A percentile compares a stretch with the other conserved stretches of the same genome.
Conservation (phyloP, 2,797 vertebrate species). For the Emydoidea blandingii region DNA sequence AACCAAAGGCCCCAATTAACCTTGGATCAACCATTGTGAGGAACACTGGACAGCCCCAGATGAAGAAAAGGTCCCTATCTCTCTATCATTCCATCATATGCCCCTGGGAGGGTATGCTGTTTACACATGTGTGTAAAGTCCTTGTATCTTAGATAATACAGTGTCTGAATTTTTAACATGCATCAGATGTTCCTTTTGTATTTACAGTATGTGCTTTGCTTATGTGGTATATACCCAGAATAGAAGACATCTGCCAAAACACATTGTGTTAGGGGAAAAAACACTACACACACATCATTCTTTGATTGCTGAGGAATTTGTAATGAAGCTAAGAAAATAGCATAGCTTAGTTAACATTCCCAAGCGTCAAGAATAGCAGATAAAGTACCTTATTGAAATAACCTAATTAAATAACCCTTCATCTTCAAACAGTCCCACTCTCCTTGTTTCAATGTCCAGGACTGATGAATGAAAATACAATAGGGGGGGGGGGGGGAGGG, state of each 20-base stretch:
- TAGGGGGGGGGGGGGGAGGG: slow-evolving; percentile 4
- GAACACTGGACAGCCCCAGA: background rate
- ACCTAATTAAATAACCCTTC: background rate
- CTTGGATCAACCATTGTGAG: background rate
- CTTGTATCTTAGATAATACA: background rate
- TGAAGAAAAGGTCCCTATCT: background rate
- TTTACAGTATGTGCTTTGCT: background rate
- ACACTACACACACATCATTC: background rate
- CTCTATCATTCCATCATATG: background rate
- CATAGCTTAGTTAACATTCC: background rate
- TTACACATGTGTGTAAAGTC: background rate
- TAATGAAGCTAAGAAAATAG: background rate
- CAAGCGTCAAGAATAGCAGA: background rate
- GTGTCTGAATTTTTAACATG: background rate
- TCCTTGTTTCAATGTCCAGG: slow-evolving; percentile 34
- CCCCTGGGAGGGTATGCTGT: background rate
- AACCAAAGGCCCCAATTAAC: slow-evolving; percentile 7
- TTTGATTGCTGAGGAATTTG: background rate
- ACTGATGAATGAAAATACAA: background rate
- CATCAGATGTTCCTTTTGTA: background rate
- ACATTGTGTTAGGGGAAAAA: background rate
- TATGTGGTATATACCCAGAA: background rate
- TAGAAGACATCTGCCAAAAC: background rate
- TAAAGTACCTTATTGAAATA: slow-evolving; percentile 20
- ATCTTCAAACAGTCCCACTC: slow-evolving; percentile 3